Conservation (phyloP, 2,113 vertebrate genomes). For the Benitochromis conjunctus region DNA sequence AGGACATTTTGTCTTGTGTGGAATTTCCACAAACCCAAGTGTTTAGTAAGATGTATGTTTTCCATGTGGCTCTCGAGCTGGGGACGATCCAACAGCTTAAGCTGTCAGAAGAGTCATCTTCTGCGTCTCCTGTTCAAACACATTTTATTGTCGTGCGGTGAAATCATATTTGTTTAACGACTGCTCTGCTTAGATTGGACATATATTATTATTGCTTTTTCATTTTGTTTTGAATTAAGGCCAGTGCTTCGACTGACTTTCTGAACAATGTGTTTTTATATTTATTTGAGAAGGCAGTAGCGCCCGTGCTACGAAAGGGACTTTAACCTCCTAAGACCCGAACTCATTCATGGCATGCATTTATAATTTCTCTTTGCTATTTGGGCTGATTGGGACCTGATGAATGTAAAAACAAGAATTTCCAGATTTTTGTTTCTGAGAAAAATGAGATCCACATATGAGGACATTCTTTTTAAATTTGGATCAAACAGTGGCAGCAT, state of each 20-base stretch:
- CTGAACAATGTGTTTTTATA: not conserved
- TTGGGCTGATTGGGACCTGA: too few relatives aligned
- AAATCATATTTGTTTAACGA: slow-evolving; percentile 18
- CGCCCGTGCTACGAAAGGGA: not conserved
- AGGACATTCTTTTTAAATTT: too few relatives aligned
- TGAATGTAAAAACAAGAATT: too few relatives aligned
- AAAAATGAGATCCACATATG: too few relatives aligned
- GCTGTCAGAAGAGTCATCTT: slow-evolving; percentile 28
- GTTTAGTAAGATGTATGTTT: slow-evolving; percentile 33
- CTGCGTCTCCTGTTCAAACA: not conserved
- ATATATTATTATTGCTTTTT: not conserved
- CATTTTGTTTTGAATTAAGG: not conserved
- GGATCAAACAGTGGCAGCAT: too few relatives aligned
- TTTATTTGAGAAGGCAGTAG: not conserved
- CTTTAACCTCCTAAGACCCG: too few relatives aligned
- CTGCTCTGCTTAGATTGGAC: slow-evolving; percentile 6
- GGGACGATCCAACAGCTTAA: slow-evolving; percentile 18
- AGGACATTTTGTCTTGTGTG: slow-evolving; percentile 2
- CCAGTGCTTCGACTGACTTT: not conserved
- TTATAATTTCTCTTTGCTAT: too few relatives aligned
- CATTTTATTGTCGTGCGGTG: not conserved
- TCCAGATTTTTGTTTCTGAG: too few relatives aligned
- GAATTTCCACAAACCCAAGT: slow-evolving; percentile 11
- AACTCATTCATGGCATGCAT: too few relatives aligned
- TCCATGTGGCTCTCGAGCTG: slow-evolving; percentile 8